Conservation (phyloP, 2,888 invertebrate species). For the Coenonympha arcania region DNA sequence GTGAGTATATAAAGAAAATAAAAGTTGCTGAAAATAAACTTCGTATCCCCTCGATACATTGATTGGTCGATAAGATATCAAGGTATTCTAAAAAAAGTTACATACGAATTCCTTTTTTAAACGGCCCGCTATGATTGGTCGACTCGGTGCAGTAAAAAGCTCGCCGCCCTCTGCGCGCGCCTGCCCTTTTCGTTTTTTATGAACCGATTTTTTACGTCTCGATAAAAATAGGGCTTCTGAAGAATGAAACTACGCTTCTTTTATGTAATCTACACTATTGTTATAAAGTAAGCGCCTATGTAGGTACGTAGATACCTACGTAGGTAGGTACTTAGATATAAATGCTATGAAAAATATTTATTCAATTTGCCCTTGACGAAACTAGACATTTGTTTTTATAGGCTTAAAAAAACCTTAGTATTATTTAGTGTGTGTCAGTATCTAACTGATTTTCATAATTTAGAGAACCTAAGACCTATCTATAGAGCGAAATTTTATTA, state of each 20-base stretch:
- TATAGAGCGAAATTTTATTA: no score
- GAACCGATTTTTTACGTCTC: slow-evolving; percentile 18
- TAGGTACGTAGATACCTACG: no score
- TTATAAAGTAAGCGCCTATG: no score
- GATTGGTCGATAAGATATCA: slow-evolving; percentile 13
- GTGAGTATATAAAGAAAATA: no score
- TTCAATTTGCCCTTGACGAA: no score
- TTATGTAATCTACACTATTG: not conserved
- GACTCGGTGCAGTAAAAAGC: slow-evolving; percentile 50
- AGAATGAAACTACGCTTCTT: not conserved
- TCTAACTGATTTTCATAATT: no score
- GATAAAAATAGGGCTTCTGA: slow-evolving; percentile 9
- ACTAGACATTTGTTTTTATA: no score
- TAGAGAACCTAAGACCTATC: no score
- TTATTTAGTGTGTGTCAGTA: no score
- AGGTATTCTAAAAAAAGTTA: slow-evolving; percentile 37
- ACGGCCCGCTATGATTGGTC: slow-evolving; percentile 50
- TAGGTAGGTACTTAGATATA: no score
- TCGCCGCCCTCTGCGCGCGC: slow-evolving; percentile 50
- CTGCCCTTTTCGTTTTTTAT: slow-evolving; percentile 46
- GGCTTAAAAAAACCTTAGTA: no score
- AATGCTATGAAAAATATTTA: no score
- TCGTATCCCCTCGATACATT: not conserved
- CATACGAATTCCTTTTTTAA: slow-evolving; percentile 50
- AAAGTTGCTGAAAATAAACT: not conserved